These are phyloP conservation scores for Syrphus vitripennis DNA, from an alignment of 2,888 invertebrate species.

Conservation along the genomic window DNA sequence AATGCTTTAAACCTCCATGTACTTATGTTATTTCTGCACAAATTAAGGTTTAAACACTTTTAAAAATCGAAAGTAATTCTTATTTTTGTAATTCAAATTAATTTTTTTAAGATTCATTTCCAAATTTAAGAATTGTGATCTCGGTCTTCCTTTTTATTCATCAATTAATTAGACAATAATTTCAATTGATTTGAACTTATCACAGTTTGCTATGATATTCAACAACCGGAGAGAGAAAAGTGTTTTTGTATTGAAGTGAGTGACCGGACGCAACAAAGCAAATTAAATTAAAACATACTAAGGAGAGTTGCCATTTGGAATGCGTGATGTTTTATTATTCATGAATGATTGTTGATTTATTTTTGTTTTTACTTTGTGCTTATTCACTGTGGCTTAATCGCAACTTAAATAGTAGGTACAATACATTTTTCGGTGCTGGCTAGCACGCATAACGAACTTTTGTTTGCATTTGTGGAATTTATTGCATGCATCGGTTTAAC, in stretches of 20 bases:
- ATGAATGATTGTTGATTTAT: conserved; percentile 15
- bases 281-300: background rate
- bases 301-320: background rate
- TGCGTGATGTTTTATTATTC: conserved; percentile 37
- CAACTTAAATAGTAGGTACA: conserved; percentile 30
- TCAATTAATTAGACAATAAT: background rate
- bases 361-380: background rate
- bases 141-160: background rate
- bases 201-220: conserved; percentile 25
- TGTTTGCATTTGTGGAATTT: background rate
- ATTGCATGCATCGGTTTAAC: background rate
- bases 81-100: background rate
- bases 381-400: conserved; percentile 27
- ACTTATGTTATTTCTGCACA: background rate
- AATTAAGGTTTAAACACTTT: background rate
- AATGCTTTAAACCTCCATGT: background rate
- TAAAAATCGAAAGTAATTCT: background rate
- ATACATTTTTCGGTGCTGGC: background rate
- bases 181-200: conserved; percentile 20
- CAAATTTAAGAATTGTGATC: background rate
- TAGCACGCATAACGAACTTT: background rate
- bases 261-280: background rate
- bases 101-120: background rate
- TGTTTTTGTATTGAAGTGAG: background rate
- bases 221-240: background rate